phyloP scores from a whole-genome alignment of 2,888 invertebrate species.

The Drosophila recens region DNA sequence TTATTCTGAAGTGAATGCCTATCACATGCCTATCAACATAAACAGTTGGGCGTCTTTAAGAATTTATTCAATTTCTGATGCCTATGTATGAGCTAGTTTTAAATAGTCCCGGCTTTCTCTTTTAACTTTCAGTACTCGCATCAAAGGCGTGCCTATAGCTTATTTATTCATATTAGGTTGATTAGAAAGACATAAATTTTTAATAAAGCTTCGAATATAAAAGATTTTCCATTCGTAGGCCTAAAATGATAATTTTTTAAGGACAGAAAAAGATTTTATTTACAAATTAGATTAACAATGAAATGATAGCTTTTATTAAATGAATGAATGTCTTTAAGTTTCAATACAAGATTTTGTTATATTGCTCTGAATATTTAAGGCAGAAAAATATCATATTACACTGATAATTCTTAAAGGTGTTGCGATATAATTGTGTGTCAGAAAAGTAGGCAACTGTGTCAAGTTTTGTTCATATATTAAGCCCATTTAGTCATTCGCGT shows the following conservation, averaged over 20 bases:
- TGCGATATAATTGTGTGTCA: background rate
- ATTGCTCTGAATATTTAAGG: background rate
- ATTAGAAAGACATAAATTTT: background rate
- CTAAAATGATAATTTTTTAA: background rate
- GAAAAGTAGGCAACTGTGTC: background rate
- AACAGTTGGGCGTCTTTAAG: constrained; percentile 3
- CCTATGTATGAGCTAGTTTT: background rate
- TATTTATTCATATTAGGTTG: background rate
- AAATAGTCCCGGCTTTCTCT: constrained; percentile 1
- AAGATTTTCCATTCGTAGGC: background rate
- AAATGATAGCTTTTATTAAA: background rate
- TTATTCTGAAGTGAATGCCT: background rate
- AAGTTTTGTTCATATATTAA: background rate
- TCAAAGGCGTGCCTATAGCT: background rate
- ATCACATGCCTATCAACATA: background rate
- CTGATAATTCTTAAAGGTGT: background rate
- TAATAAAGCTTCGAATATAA: background rate
- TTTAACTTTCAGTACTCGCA: background rate
- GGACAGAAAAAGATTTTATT: background rate
- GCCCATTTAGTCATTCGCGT: background rate
- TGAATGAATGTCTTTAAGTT: background rate
- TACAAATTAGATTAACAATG: background rate
- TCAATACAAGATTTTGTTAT: background rate
- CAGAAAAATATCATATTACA: background rate
- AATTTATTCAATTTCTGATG: background rate